Percentiles rank a stretch among this genome's conserved stretches.
These are phyloP conservation scores for Aphelenchoides avenae DNA, from an alignment of 1,140 invertebrate species.

Conservation along the genomic window DNA sequence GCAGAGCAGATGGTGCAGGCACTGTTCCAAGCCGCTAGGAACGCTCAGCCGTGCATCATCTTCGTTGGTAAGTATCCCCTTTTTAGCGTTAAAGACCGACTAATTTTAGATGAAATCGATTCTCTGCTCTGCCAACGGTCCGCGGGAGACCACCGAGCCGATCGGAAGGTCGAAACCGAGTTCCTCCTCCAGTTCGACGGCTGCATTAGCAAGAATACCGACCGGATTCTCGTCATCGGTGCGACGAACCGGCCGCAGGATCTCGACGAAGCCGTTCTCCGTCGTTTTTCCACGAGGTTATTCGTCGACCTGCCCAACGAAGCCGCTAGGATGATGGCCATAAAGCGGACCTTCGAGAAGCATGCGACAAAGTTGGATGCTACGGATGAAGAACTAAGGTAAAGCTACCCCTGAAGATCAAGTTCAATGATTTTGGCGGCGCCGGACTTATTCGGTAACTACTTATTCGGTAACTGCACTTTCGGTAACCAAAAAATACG, in stretches of 20 bases:
- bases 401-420: no score
- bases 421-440: no score
- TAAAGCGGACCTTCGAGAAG: constrained; percentile 70
- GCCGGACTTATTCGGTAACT: no score
- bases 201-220: constrained; percentile 67
- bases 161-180: constrained; percentile 85
- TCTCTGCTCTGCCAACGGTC: constrained; percentile 79
- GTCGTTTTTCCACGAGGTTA: constrained; percentile 79
- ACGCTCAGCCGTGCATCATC: constrained; percentile 70
- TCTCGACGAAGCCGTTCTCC: constrained; percentile 77
- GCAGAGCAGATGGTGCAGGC: constrained; percentile 63
- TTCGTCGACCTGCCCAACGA: constrained; percentile 82
- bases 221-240: constrained; percentile 82
- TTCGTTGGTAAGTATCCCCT: constrained; percentile 81
- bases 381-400: no score
- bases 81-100: no score
- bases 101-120: constrained; percentile 78
- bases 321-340: constrained; percentile 72
- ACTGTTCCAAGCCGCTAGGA: constrained; percentile 63
- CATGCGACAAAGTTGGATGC: constrained; percentile 70
- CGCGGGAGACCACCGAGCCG: constrained; percentile 84
- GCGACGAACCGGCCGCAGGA: constrained; percentile 96
- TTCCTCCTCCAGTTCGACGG: constrained; percentile 80
- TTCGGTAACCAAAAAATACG: no score
- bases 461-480: no score